Evolutionary conservation across 2,888 invertebrate species (phyloP).

Genomic region (Acronicta alni): DNA sequence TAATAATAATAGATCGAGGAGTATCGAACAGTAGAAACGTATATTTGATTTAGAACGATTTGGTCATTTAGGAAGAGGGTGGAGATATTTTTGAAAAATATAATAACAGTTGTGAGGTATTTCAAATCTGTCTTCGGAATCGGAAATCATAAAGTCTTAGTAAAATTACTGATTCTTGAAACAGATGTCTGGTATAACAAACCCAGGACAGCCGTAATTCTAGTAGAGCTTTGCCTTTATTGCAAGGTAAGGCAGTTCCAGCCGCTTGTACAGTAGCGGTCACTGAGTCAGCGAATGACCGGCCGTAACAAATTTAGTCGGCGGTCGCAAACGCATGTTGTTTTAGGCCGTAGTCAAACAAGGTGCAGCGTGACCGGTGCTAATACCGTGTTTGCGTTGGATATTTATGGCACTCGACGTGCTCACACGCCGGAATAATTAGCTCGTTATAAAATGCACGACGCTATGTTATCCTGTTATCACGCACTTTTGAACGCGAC

Average conservation of each 20-base stretch:
- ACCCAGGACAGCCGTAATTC: not conserved
- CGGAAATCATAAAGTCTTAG: too few species aligned
- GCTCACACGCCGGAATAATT: constrained; percentile 84
- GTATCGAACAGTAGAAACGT: too few species aligned
- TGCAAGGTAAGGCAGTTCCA: constrained; percentile 46
- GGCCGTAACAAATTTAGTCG: constrained; percentile 83
- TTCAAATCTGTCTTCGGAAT: too few species aligned
- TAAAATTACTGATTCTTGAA: not conserved
- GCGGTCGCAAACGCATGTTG: constrained; percentile 87
- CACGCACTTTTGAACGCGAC: constrained; percentile 43
- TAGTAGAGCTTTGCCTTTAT: not conserved
- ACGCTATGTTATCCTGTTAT: constrained; percentile 68
- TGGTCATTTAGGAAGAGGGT: too few species aligned
- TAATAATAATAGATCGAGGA: too few species aligned
- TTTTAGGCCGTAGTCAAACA: constrained; percentile 87
- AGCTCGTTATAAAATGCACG: constrained; percentile 84
- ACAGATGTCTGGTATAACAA: not conserved
- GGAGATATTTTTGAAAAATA: too few species aligned
- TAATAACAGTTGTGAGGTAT: too few species aligned
- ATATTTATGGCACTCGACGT: constrained; percentile 85
- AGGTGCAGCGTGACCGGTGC: constrained; percentile 85
- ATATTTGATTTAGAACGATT: too few species aligned
- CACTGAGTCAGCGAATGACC: constrained; percentile 86
- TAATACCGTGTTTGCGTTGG: constrained; percentile 84
- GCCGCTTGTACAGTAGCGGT: constrained; percentile 65